These are phyloP conservation scores for Anguilla obscura DNA, from an alignment of 2,797 vertebrate genomes.

Conservation along the genomic window DNA sequence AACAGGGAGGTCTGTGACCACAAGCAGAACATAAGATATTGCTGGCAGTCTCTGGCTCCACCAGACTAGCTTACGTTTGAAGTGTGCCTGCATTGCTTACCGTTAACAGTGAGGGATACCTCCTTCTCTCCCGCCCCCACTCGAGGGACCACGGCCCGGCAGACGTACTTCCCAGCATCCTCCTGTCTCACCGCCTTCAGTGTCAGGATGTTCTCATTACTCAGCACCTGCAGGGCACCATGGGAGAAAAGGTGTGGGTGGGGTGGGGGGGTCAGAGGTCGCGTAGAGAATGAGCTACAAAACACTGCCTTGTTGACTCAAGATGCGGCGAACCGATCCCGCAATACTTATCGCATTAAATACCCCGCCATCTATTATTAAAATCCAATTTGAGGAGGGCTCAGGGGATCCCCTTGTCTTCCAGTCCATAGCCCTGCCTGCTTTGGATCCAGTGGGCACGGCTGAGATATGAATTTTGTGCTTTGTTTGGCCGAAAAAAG, in stretches of 20 bases:
- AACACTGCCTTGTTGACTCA: constrained; percentile 41
- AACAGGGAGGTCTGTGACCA: too few relatives aligned
- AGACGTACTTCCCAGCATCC: constrained; percentile 96
- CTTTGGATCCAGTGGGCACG: background rate
- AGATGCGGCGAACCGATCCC: constrained; percentile 45
- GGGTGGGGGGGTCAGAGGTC: constrained; percentile 45
- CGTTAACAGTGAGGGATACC: constrained; percentile 85
- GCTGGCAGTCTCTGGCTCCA: too few relatives aligned
- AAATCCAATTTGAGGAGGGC: constrained; percentile 75
- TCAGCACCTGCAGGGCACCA: constrained; percentile 80
- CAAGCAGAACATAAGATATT: too few relatives aligned
- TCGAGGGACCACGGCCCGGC: constrained; percentile 91
- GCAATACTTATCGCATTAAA: constrained; percentile 63
- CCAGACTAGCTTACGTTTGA: too few relatives aligned
- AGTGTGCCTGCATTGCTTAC: too few relatives aligned
- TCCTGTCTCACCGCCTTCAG: constrained; percentile 93
- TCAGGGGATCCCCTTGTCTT: constrained; percentile 48
- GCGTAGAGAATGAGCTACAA: constrained; percentile 47
- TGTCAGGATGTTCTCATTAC: constrained; percentile 93
- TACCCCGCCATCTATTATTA: constrained; percentile 76
- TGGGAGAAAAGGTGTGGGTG: constrained; percentile 1
- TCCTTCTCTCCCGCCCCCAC: constrained; percentile 93
- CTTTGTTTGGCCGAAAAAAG: background rate
- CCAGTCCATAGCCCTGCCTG: background rate
- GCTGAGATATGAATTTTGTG: background rate